A percentile compares a stretch with the other conserved stretches of the same genome.
These are phyloP conservation scores for Cheilosia scutellata DNA, from an alignment of 2,888 invertebrate species.

Conservation along the genomic window DNA sequence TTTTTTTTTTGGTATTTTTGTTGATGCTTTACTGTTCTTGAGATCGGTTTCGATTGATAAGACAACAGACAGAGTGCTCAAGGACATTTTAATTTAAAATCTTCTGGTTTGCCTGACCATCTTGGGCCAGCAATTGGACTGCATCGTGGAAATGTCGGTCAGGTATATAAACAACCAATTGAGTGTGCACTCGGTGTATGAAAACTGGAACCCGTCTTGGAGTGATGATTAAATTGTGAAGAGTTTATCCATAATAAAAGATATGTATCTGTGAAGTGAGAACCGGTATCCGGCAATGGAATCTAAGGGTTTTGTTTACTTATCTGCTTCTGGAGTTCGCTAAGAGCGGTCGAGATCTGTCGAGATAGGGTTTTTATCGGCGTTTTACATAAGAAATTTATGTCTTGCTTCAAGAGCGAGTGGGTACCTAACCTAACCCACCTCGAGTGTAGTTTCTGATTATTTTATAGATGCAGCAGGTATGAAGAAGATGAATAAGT, in stretches of 20 bases:
- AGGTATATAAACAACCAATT: slow-evolving; percentile 33
- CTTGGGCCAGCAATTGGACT: slow-evolving; percentile 1
- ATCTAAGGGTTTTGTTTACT: slow-evolving; percentile 30
- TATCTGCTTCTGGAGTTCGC: slow-evolving; percentile 57
- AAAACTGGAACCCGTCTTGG: neutral
- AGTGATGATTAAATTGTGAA: slow-evolving; percentile 34
- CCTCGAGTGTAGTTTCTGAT: neutral
- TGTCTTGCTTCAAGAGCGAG: slow-evolving; percentile 21
- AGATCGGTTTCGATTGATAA: slow-evolving; percentile 64
- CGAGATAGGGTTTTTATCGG: slow-evolving; percentile 21
- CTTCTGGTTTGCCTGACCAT: slow-evolving; percentile 13
- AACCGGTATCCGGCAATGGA: slow-evolving; percentile 21
- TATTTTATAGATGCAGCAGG: neutral
- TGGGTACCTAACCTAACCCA: too few species aligned
- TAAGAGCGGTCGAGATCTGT: slow-evolving; percentile 2
- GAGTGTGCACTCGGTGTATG: neutral
- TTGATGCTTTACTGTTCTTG: slow-evolving; percentile 5
- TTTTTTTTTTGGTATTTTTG: slow-evolving; percentile 4
- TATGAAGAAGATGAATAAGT: neutral
- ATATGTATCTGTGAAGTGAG: slow-evolving; percentile 21
- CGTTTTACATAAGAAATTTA: slow-evolving; percentile 33
- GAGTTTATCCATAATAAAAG: slow-evolving; percentile 28
- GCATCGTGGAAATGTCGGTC: slow-evolving; percentile 23
- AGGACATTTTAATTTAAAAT: slow-evolving; percentile 42
- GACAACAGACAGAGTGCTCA: slow-evolving; percentile 18